Evolutionary conservation across 2,113 vertebrate species (phyloP), one percentile per base, ranked within the genome.

Genomic region (Mola mola): DNA sequence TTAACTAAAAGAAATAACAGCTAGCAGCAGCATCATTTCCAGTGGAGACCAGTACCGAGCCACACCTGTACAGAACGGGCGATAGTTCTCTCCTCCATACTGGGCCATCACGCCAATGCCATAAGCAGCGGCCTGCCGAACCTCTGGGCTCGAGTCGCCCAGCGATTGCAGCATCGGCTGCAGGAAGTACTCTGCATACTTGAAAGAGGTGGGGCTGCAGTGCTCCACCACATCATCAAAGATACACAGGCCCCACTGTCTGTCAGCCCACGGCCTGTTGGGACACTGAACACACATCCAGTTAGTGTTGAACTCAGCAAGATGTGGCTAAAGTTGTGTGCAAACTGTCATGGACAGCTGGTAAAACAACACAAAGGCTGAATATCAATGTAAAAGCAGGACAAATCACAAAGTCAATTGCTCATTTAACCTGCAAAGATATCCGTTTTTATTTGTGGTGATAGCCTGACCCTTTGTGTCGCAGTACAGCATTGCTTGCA

Each of bases 241-340:
- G 78, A 99, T 99, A 83, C 98, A 99, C 15, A 99, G 84, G 3
- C 98, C 98, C 98, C 98, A 99, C 56, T 99, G 98, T 50, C 95
- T 86, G 91, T 99, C 98, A 0, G 98, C 94, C 98, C 98, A 99
- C 0, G 96, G 96, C 80, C 96, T 93, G 31, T 94, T 94, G 1
- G 96, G 95, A 85, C 95, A 95, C 98, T 99, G 17, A n/a, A 15
- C 16, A 59, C 21, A 2, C 5, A 3, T 13, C 10, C 5, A 19
- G 26, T 38, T 19, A 29, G 25, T 21, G 11, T 12, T 7, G n/a
- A n/a, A n/a, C n/a, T n/a, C n/a, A n/a, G n/a, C n/a, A n/a, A n/a
- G n/a, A n/a, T n/a, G n/a, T n/a, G n/a, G n/a, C n/a, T n/a, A n/a
- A n/a, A n/a, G n/a, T n/a, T n/a, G n/a, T n/a, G n/a, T n/a, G n/a